A percentile compares a stretch with the other conserved stretches of the same genome.
These are phyloP conservation scores for Hiodon tergisus DNA, from an alignment of 2,113 vertebrate genomes.

Conservation along the genomic window DNA sequence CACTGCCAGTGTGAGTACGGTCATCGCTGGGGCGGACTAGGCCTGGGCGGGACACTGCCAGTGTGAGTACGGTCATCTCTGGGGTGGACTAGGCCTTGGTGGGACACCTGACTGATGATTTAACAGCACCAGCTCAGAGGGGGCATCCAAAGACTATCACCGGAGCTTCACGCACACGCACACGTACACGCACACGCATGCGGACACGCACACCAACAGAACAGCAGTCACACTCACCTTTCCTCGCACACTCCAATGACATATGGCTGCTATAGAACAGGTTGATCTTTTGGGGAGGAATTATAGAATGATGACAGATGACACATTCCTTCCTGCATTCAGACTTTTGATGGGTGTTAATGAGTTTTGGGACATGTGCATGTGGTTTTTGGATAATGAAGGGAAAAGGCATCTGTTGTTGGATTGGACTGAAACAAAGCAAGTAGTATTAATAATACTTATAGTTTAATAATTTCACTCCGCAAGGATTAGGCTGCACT, in stretches of 20 bases:
- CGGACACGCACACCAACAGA: not conserved
- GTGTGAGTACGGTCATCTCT: too few relatives aligned
- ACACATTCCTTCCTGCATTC: too few relatives aligned
- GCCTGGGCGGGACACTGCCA: not conserved
- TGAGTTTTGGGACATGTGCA: too few relatives aligned
- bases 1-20: conserved; percentile 80
- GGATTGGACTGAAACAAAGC: too few relatives aligned
- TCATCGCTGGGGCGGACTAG: not conserved
- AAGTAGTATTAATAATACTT: too few relatives aligned
- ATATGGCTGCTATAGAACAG: conserved; percentile 1
- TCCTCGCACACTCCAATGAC: not conserved
- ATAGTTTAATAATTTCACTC: too few relatives aligned
- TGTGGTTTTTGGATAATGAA: too few relatives aligned
- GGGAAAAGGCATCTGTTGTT: too few relatives aligned
- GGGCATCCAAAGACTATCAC: not conserved
- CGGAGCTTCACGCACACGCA: not conserved
- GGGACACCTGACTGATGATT: not conserved
- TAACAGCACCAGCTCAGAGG: not conserved
- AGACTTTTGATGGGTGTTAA: too few relatives aligned
- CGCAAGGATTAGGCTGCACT: too few relatives aligned
- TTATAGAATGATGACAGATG: conserved; percentile 8
- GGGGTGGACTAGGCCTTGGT: not conserved
- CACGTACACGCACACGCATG: not conserved
- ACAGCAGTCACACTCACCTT: not conserved
- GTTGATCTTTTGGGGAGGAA: conserved; percentile 39